phyloP scores from a whole-genome alignment of 1,140 invertebrate genomes.

The Artemia franciscana region DNA sequence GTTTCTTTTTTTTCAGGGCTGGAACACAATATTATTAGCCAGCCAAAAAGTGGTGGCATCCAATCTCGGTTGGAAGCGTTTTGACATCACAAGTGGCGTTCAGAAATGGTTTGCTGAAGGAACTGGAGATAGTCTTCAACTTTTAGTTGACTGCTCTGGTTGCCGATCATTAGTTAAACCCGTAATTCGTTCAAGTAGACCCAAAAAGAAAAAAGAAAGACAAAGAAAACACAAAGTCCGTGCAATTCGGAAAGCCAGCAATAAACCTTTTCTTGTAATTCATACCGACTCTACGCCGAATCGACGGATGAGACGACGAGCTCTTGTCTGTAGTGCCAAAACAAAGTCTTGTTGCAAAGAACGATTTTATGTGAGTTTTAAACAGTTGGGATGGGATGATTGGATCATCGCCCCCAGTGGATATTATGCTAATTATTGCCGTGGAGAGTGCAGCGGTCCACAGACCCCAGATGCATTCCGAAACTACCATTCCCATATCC shows the following conservation, averaged over 20 bases:
- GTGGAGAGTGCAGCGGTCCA: conserved; percentile 48
- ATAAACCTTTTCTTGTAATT: conserved; percentile 58
- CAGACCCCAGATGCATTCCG: conserved; percentile 57
- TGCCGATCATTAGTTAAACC: conserved; percentile 31
- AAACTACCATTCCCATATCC: conserved; percentile 67
- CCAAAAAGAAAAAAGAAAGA: conserved; percentile 1
- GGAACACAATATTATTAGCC: conserved; percentile 20
- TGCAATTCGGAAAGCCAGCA: conserved; percentile 7
- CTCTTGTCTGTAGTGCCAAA: conserved; percentile 50
- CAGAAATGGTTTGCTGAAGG: conserved; percentile 20
- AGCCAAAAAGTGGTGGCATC: conserved; percentile 38
- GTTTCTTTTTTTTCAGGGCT: conserved; percentile 12
- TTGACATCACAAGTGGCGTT: conserved; percentile 49
- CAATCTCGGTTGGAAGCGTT: conserved; percentile 54
- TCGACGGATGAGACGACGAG: conserved; percentile 36
- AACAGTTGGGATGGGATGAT: conserved; percentile 74
- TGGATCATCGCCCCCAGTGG: conserved; percentile 70
- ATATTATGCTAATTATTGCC: conserved; percentile 83
- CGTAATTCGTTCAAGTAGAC: conserved; percentile 17
- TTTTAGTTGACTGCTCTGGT: conserved; percentile 60
- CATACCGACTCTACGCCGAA: conserved; percentile 36
- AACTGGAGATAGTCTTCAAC: conserved; percentile 33
- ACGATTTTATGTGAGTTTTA: conserved; percentile 70
- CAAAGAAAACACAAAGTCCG: background rate
- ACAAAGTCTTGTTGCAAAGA: conserved; percentile 68